Percentiles rank a stretch among this genome's conserved stretches.
Evolutionary conservation across 2,797 vertebrate genomes (phyloP).

Genomic region (Columba guinea): DNA sequence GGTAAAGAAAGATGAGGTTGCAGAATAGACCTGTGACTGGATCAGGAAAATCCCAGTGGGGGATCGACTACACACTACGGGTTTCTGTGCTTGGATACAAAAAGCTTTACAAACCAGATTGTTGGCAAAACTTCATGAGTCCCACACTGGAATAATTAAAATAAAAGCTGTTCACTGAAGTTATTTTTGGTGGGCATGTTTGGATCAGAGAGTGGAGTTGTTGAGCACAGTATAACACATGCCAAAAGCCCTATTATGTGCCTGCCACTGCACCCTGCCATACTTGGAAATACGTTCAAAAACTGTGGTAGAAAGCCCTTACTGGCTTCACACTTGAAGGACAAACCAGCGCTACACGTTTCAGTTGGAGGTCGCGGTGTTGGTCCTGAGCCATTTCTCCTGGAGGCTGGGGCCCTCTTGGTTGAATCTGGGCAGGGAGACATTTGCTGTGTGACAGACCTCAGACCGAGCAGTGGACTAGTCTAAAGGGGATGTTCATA

Average conservation of each 20-base stretch:
- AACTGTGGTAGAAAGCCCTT: background rate
- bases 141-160: slow-evolving; percentile 66
- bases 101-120: slow-evolving; percentile 62
- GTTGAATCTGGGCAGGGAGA: background rate
- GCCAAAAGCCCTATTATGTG: slow-evolving; percentile 49
- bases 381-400: background rate
- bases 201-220: slow-evolving; percentile 60
- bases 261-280: slow-evolving; percentile 47
- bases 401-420: background rate
- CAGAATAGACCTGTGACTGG: background rate
- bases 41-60: slow-evolving; percentile 15
- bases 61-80: slow-evolving; percentile 9
- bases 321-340: background rate
- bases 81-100: slow-evolving; percentile 57
- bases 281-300: slow-evolving; percentile 60
- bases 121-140: slow-evolving; percentile 51
- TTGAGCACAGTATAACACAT: slow-evolving; percentile 47
- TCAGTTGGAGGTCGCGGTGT: background rate
- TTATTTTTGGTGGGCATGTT: slow-evolving; percentile 71
- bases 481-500: background rate
- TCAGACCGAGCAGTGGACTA: background rate
- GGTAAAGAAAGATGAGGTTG: slow-evolving; percentile 29
- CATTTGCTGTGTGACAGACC: background rate
- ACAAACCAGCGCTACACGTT: background rate
- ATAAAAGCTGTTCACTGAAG: slow-evolving; percentile 63